These are phyloP conservation scores for Ectemnius cavifrons DNA, from an alignment of 2,888 invertebrate species.

Conservation along the genomic window DNA sequence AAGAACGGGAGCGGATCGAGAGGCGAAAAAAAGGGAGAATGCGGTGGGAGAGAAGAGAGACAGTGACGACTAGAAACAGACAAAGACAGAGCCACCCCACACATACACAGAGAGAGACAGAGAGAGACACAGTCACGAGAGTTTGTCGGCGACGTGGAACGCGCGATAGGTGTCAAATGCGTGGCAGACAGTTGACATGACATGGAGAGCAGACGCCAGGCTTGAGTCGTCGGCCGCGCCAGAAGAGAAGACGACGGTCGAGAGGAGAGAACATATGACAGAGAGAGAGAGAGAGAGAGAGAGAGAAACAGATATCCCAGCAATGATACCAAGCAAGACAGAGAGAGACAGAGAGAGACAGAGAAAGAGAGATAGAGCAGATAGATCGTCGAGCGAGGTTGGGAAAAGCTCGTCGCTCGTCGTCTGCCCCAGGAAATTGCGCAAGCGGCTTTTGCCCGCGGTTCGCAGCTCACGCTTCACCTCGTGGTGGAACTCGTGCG, in stretches of 20 bases:
- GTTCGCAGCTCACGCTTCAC: conserved; percentile 7
- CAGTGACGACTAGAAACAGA: conserved; percentile 3
- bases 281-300: conserved; percentile 9
- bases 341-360: conserved; percentile 22
- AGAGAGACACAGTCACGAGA: background rate
- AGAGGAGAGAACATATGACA: background rate
- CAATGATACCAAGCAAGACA: background rate
- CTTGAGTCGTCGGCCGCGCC: conserved; percentile 8
- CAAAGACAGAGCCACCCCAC: no score
- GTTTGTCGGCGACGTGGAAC: conserved; percentile 22
- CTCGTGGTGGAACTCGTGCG: background rate
- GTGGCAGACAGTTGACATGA: conserved; percentile 72
- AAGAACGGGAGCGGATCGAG: background rate
- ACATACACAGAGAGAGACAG: no score
- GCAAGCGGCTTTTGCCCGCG: conserved; percentile 43
- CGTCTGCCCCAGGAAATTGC: conserved; percentile 46
- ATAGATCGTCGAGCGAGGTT: conserved; percentile 1
- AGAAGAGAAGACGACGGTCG: conserved; percentile 24
- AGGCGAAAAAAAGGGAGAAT: conserved; percentile 13
- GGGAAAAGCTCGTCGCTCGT: conserved; percentile 31
- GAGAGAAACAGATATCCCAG: background rate
- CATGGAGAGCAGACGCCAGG: conserved; percentile 50
- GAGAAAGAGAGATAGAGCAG: conserved; percentile 1
- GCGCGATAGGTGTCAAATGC: conserved; percentile 65
- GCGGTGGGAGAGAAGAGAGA: conserved; percentile 22